Conservation (phyloP, 2,113 vertebrate species). For the Herpetotheres cachinnans region DNA sequence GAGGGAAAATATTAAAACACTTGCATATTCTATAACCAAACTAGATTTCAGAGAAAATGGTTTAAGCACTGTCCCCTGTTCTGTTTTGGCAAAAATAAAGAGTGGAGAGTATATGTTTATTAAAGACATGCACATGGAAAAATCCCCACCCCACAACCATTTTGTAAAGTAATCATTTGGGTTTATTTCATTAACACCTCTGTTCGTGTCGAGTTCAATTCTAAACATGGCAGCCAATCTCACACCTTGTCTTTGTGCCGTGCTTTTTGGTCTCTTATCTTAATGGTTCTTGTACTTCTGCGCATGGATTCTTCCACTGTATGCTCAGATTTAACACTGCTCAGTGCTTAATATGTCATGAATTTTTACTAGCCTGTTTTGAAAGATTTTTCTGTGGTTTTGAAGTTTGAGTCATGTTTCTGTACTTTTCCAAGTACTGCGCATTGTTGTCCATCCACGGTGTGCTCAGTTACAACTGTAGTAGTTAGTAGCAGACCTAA, state of each 20-base stretch:
- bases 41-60: background rate
- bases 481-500: background rate
- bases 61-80: background rate
- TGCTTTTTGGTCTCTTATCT: background rate
- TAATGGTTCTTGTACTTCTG: background rate
- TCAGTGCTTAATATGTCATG: background rate
- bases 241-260: background rate
- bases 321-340: rapidly evolving
- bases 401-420: background rate
- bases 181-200: background rate
- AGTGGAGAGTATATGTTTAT: background rate
- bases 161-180: background rate
- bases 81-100: background rate
- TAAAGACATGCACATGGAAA: background rate
- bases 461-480: background rate
- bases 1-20: background rate
- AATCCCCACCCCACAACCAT: rapidly evolving
- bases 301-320: rapidly evolving
- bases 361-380: background rate
- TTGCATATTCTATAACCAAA: background rate
- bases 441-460: background rate
- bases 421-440: background rate
- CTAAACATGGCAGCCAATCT: background rate
- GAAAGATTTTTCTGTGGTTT: background rate
- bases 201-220: background rate